Evolutionary conservation across 2,888 invertebrate species (phyloP).

Genomic region (Leptinotarsa peninsularis): DNA sequence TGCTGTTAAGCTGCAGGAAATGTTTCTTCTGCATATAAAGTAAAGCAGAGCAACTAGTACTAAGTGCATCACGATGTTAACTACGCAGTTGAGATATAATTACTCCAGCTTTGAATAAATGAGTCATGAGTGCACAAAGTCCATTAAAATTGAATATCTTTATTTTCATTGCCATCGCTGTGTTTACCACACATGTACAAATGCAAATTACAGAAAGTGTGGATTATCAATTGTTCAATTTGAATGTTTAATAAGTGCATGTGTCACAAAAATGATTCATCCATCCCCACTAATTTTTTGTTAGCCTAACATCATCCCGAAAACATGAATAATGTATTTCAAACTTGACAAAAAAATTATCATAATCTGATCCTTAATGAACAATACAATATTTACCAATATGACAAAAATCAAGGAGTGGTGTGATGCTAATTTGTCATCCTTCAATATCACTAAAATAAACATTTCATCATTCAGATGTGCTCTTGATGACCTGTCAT

Average conservation of each 20-base stretch:
- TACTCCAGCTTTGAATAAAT: constrained; percentile 14
- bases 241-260: constrained; percentile 6
- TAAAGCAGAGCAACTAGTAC: background rate
- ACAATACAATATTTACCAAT: too few relatives aligned
- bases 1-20: background rate
- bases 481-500: too few relatives aligned
- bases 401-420: too few relatives aligned
- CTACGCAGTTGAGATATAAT: constrained; percentile 10
- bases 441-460: too few relatives aligned
- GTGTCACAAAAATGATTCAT: background rate
- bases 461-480: too few relatives aligned
- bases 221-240: constrained; percentile 10
- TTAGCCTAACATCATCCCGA: background rate
- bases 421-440: too few relatives aligned
- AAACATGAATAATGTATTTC: background rate
- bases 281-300: background rate
- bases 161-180: constrained; percentile 15
- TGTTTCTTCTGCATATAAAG: background rate
- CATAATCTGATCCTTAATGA: too few relatives aligned
- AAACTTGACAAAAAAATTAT: too few relatives aligned
- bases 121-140: constrained; percentile 16
- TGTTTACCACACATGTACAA: background rate
- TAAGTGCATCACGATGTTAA: constrained; percentile 8
- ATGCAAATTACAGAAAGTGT: constrained; percentile 12
- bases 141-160: constrained; percentile 14